A percentile compares a stretch with the other conserved stretches of the same genome.
Conservation (phyloP, 2,797 vertebrate genomes). For the Pantherophis vulpinus region DNA sequence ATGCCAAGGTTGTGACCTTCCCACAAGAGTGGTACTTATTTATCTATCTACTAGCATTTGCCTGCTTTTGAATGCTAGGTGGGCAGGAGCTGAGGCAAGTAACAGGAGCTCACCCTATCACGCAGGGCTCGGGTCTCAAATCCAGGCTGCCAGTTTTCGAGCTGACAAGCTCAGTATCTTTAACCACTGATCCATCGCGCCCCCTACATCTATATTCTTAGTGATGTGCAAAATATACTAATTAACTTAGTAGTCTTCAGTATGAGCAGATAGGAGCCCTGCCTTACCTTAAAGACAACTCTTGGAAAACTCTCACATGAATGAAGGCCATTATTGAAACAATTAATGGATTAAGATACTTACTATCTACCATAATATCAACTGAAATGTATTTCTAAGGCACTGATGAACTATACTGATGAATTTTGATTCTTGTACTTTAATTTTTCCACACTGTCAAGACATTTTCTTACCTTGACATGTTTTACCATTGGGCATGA, state of each 20-base stretch:
- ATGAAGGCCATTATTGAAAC: not conserved
- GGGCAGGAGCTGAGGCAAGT: not conserved
- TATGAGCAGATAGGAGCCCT: too few relatives aligned
- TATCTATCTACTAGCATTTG: not conserved
- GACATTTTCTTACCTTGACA: conserved; percentile 85
- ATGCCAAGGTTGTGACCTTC: not conserved
- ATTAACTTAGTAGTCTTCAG: not conserved
- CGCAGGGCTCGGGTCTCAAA: not conserved
- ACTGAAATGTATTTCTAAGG: not conserved
- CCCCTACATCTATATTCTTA: not conserved
- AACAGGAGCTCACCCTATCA: not conserved
- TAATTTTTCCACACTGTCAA: accelerated
- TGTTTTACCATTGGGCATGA: conserved; percentile 89
- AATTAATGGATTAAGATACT: not conserved
- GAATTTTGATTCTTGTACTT: not conserved
- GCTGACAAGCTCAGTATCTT: not conserved
- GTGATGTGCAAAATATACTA: not conserved
- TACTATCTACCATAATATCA: not conserved
- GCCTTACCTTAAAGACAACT: not conserved
- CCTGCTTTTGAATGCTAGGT: not conserved
- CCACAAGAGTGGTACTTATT: not conserved
- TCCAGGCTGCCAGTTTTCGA: not conserved
- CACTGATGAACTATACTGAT: not conserved
- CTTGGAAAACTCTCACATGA: not conserved
- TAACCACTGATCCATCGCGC: not conserved